Conservation (phyloP, 30 jellyfish, hydroid and myxozoan genomes). For the Cassiopea andromeda region DNA sequence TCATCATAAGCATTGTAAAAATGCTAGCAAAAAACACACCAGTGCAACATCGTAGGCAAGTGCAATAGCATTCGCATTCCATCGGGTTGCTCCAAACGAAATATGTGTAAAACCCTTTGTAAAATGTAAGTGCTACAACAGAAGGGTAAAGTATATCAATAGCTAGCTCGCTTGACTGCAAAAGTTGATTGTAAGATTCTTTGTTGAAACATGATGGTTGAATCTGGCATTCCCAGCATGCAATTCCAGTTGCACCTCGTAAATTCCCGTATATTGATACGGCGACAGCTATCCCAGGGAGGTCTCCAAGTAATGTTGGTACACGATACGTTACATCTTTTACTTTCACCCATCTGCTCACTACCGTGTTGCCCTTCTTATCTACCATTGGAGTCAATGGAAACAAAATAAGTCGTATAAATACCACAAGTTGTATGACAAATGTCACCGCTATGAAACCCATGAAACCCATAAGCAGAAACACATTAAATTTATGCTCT, state of each 20-base stretch:
- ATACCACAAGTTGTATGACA: slow-evolving; percentile 51
- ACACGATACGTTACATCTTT: slow-evolving; percentile 40
- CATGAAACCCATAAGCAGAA: slow-evolving; percentile 67
- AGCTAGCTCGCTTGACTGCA: slow-evolving; percentile 55
- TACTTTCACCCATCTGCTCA: slow-evolving; percentile 60
- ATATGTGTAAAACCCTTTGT: slow-evolving; percentile 64
- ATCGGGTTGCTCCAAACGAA: slow-evolving; percentile 86
- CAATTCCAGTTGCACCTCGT: slow-evolving; percentile 77
- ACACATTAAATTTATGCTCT: slow-evolving; percentile 34
- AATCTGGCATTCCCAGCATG: slow-evolving; percentile 79
- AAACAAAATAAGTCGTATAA: slow-evolving; percentile 53
- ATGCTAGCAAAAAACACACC: slow-evolving; percentile 73
- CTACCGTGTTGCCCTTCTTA: slow-evolving; percentile 47
- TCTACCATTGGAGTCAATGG: slow-evolving; percentile 62
- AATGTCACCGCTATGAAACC: slow-evolving; percentile 60
- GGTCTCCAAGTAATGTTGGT: slow-evolving; percentile 76
- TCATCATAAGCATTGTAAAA: slow-evolving; percentile 81
- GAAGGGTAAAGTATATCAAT: slow-evolving; percentile 65
- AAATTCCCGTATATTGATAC: slow-evolving; percentile 57
- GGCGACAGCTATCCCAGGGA: slow-evolving; percentile 72
- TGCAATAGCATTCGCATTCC: slow-evolving; percentile 81
- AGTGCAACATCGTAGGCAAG: slow-evolving; percentile 65
- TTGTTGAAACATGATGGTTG: slow-evolving; percentile 41
- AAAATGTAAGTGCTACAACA: slow-evolving; percentile 63
- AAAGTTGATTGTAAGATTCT: slow-evolving; percentile 31